Percentiles rank a stretch among this genome's conserved stretches.
Evolutionary conservation across 1,140 invertebrate genomes (phyloP).

Genomic region (Conopomorpha cramerella): DNA sequence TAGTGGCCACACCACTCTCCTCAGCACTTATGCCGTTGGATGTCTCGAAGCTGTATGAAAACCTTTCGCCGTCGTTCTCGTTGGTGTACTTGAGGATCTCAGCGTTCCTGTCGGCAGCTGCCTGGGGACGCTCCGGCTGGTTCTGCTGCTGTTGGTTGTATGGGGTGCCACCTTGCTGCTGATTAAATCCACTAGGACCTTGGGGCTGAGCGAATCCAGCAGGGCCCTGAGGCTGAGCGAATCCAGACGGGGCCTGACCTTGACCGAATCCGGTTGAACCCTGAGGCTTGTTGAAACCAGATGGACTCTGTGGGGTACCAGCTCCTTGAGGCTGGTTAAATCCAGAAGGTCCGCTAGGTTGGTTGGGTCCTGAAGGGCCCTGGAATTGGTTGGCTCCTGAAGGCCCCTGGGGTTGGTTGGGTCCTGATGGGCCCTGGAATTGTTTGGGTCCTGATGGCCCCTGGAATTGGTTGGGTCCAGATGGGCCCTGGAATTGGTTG

Average conservation of each 20-base stretch:
- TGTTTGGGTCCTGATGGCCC: too few species aligned
- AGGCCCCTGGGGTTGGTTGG: too few species aligned
- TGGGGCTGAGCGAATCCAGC: background rate
- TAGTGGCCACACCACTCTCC: conserved; percentile 37
- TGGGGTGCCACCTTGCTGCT: background rate
- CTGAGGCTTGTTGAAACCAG: background rate
- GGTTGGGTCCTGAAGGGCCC: conserved; percentile 6
- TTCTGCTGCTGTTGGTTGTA: conserved; percentile 5
- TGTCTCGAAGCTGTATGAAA: conserved; percentile 40
- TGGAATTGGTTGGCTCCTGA: too few species aligned
- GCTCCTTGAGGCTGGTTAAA: background rate
- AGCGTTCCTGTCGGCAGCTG: conserved; percentile 29
- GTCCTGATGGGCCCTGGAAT: too few species aligned
- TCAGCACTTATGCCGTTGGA: conserved; percentile 50
- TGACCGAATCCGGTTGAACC: too few species aligned
- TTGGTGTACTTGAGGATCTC: conserved; percentile 35
- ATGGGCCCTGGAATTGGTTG: too few species aligned
- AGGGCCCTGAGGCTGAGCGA: background rate
- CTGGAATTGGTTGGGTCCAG: too few species aligned
- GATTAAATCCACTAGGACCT: background rate
- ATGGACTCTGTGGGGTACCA: conserved; percentile 1
- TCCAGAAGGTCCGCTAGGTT: conserved; percentile 2
- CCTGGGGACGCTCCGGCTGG: conserved; percentile 32
- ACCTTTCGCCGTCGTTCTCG: conserved; percentile 38
- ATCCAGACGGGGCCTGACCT: background rate